Evolutionary conservation across 1,140 invertebrate genomes (phyloP).

Genomic region (Ceratitis capitata): DNA sequence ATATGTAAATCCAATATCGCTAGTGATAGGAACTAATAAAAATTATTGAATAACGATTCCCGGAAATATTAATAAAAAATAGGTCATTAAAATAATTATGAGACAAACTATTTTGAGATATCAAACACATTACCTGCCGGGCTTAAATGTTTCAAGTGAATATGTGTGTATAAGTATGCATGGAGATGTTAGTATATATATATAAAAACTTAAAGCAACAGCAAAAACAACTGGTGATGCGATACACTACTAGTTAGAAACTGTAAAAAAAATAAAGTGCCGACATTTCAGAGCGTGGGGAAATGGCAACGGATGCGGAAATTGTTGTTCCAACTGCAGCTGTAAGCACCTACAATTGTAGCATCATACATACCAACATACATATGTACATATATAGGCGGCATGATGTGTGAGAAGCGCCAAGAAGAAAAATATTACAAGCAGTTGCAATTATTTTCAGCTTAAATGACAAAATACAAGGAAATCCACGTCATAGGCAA

Average conservation of each 20-base stretch:
- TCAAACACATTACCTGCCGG: no score
- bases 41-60: no score
- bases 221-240: background rate
- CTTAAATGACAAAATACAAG: slow-evolving; percentile 65
- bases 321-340: background rate
- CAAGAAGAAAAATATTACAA: slow-evolving; percentile 40
- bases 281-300: background rate
- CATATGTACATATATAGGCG: no score
- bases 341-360: background rate
- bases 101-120: no score
- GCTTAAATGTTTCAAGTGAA: no score
- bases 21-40: no score
- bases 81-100: no score
- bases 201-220: slow-evolving; percentile 9
- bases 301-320: background rate
- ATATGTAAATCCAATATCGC: no score
- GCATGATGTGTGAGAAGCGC: background rate
- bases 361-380: no score
- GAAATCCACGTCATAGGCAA: slow-evolving; percentile 62
- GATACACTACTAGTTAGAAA: background rate
- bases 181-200: slow-evolving; percentile 26
- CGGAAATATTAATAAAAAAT: no score
- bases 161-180: slow-evolving; percentile 43
- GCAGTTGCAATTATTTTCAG: slow-evolving; percentile 64
- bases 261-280: slow-evolving; percentile 14